phyloP scores from a whole-genome alignment of 2,888 invertebrate species.

The Prionchulus punctatus region DNA sequence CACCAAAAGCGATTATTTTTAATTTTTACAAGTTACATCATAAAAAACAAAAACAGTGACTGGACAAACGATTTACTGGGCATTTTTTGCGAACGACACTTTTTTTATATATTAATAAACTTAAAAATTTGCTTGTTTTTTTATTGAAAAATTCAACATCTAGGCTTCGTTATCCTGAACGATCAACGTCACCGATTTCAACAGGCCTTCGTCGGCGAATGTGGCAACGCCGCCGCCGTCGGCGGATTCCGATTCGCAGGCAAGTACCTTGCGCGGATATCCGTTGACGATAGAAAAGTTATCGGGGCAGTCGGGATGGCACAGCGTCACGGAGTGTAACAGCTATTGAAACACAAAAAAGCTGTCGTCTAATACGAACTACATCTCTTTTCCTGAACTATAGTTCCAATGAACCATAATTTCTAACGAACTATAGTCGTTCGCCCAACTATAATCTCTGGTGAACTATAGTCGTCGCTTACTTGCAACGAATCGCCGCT shows the following conservation, averaged over 20 bases:
- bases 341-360: background rate
- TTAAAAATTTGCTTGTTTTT: too few species aligned
- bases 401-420: background rate
- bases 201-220: slow-evolving; percentile 60
- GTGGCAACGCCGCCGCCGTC: slow-evolving; percentile 37
- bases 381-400: background rate
- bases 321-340: slow-evolving; percentile 3
- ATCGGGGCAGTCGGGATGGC: slow-evolving; percentile 6
- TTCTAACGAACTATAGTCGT: background rate
- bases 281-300: slow-evolving; percentile 7
- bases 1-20: too few species aligned
- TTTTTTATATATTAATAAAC: too few species aligned
- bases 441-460: background rate
- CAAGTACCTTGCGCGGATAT: background rate
- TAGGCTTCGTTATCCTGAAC: slow-evolving; percentile 74
- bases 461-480: slow-evolving; percentile 1
- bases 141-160: background rate
- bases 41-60: too few species aligned
- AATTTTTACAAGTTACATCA: too few species aligned
- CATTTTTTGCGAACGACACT: too few species aligned
- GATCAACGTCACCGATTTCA: slow-evolving; percentile 75
- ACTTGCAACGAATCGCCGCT: slow-evolving; percentile 31
- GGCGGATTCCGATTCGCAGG: background rate
- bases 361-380: too few species aligned
- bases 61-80: too few species aligned